phyloP scores from a whole-genome alignment of 2,113 vertebrate species.

The Globicephala melas region DNA sequence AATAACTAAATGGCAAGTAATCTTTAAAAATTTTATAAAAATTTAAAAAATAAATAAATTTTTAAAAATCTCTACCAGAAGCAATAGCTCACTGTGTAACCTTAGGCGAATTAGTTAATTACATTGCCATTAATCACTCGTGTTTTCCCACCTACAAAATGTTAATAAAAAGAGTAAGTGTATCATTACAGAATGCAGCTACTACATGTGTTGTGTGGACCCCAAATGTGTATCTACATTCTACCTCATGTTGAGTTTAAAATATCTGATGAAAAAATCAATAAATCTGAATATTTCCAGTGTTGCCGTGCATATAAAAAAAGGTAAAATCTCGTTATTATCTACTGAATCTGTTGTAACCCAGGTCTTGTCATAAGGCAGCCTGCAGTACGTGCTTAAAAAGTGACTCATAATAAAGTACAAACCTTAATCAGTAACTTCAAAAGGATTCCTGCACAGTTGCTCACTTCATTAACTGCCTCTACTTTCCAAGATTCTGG shows the following conservation, averaged over 20 bases:
- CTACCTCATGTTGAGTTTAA: background rate
- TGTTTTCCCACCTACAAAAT: background rate
- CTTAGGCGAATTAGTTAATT: background rate
- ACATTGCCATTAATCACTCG: background rate
- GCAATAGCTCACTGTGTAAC: background rate
- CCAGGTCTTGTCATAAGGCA: background rate
- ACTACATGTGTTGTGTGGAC: background rate
- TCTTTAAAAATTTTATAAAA: background rate
- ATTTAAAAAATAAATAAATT: background rate
- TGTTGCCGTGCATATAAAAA: background rate
- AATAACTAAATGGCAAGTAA: background rate
- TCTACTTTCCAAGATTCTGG: background rate
- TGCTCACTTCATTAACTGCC: background rate
- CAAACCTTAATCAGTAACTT: background rate
- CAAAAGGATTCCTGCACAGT: background rate
- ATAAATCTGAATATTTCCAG: background rate
- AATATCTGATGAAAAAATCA: background rate
- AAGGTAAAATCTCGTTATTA: background rate
- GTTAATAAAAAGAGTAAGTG: background rate
- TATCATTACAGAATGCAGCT: background rate
- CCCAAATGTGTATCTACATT: background rate
- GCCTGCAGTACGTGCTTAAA: background rate
- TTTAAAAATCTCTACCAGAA: background rate
- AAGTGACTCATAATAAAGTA: conserved; percentile 5
- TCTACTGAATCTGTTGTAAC: background rate